Evolutionary conservation across 2,888 invertebrate species (phyloP), one percentile per base, ranked within the genome.

Genomic region (Melanchra persicariae): DNA sequence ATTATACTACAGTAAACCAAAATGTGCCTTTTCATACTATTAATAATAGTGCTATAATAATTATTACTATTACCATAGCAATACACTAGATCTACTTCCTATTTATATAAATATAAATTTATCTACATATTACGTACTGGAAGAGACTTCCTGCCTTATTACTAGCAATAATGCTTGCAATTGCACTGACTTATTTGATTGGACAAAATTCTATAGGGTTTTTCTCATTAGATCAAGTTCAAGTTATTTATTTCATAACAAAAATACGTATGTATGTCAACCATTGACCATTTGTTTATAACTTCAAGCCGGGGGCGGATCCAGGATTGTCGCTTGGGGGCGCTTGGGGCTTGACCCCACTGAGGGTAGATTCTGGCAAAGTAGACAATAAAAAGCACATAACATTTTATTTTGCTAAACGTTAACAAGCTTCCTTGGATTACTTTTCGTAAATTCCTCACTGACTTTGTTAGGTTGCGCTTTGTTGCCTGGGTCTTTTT

Each of bases 11-110:
- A 22, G 1, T 37, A n/a, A 43, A 74, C 75, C 75, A 43, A 34
- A n/a, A n/a, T n/a, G 75, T 80, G 76, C 76, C 67, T 77, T 74
- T 51, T 24, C 10, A 55, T 12, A 47, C 26, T n/a, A 76, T 15
- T 15, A n/a, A 37, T 37, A 57, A 55, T 37, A 37, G 37, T 17
- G 8, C 15, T 34, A 7, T 51, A 51, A 9, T 24, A 34, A 26
- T 66, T 1, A 69, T 66, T 1, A 69, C 37, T 58, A 74, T 26
- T 15, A 51, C 2, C 1, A 34, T 43, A 43, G 17, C n/a, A 62
- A n/a, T 49, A 61, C 8, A 24, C 15, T 30, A 2, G 19, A 12
- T 15, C 3, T 40, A 10, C 5, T 10, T 45, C 30, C n/a, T 49
- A 0, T 19, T 19, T 15, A 7, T 34, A 26, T 51, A 52, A 8